Percentiles rank a stretch among this genome's conserved stretches.
These are phyloP conservation scores for Drosophila saltans DNA, from an alignment of 1,140 invertebrate species.

Conservation along the genomic window DNA sequence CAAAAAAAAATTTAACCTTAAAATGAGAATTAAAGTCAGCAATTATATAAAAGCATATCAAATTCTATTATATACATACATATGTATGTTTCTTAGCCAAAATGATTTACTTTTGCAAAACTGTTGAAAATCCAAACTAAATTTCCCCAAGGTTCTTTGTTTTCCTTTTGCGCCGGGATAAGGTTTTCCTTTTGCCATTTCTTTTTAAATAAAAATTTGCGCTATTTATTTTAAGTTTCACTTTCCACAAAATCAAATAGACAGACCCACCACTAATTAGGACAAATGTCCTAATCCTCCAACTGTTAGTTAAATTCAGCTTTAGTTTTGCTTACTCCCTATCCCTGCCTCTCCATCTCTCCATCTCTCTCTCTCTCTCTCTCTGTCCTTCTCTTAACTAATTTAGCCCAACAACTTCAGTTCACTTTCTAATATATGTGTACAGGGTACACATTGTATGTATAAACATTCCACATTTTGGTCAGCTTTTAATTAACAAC, in stretches of 20 bases:
- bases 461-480: slow-evolving; percentile 48
- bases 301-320: not conserved
- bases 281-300: slow-evolving; percentile 7
- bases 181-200: not conserved
- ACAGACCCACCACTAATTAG: slow-evolving; percentile 12
- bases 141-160: not conserved
- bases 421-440: slow-evolving; percentile 10
- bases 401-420: not conserved
- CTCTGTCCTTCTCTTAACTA: not conserved
- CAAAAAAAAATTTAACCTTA: too few species aligned
- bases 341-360: not conserved
- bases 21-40: too few species aligned
- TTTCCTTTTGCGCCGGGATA: not conserved
- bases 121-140: not conserved
- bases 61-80: too few species aligned
- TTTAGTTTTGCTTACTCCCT: not conserved
- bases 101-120: too few species aligned
- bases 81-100: too few species aligned
- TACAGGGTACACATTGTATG: slow-evolving; percentile 8
- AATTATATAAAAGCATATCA: too few species aligned
- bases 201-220: slow-evolving; percentile 16
- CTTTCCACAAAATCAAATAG: slow-evolving; percentile 34
- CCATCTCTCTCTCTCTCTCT: not conserved
- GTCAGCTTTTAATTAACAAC: slow-evolving; percentile 70
- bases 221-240: slow-evolving; percentile 6